Evolutionary conservation across 1,140 invertebrate genomes (phyloP).

Genomic region (Meloidogyne floridensis): DNA sequence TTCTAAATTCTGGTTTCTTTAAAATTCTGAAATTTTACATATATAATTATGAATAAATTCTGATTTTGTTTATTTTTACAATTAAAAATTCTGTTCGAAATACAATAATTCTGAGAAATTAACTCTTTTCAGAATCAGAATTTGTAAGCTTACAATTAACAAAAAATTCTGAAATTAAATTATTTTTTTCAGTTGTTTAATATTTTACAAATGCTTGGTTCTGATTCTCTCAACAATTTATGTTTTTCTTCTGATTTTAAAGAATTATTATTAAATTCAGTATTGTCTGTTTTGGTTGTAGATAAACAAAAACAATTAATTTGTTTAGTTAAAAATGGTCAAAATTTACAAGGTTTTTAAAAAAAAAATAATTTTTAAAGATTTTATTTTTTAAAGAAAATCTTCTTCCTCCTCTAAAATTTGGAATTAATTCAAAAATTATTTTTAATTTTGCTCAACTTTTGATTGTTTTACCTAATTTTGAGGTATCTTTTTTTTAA

Average conservation of each 20-base stretch:
- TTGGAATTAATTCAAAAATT: constrained; percentile 12
- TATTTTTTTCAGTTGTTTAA: not conserved
- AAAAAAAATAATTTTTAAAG: not conserved
- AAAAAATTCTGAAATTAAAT: no score
- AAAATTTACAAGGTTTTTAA: constrained; percentile 2
- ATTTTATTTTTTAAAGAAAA: not conserved
- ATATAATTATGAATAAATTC: no score
- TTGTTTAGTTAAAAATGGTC: not conserved
- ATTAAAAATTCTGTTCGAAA: no score
- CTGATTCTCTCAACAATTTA: not conserved
- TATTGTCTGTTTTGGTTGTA: not conserved
- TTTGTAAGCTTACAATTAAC: no score
- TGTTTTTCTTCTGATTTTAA: not conserved
- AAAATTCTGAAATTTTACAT: no score
- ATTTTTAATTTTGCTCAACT: not conserved
- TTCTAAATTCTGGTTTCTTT: not conserved
- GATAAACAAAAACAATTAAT: constrained; percentile 15
- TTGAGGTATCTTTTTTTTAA: constrained; percentile 7
- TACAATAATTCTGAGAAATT: no score
- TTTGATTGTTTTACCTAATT: not conserved
- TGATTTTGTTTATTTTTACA: no score
- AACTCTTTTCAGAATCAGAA: no score
- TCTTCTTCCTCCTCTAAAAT: constrained; percentile 15
- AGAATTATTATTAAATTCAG: not conserved
- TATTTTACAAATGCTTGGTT: not conserved